These are phyloP conservation scores for Mantis religiosa DNA, from an alignment of 2,888 invertebrate genomes.

Conservation along the genomic window DNA sequence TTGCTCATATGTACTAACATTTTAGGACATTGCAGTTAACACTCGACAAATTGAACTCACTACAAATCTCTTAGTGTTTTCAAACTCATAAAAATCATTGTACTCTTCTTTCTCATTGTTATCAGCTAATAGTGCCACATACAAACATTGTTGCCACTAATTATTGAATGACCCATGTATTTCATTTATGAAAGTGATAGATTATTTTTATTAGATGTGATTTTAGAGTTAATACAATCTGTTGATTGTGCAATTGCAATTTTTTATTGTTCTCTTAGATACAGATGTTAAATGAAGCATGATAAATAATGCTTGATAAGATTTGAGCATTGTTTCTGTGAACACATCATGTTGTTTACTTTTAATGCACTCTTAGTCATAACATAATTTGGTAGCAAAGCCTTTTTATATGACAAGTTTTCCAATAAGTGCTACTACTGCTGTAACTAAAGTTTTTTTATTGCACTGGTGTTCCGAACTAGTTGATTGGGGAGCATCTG, in stretches of 20 bases:
- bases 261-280: not conserved
- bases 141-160: too few species aligned
- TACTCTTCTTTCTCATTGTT: too few species aligned
- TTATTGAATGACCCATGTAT: too few species aligned
- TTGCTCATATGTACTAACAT: too few species aligned
- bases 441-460: not conserved
- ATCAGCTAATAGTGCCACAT: too few species aligned
- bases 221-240: constrained; percentile 1
- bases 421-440: not conserved
- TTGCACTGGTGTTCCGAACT: constrained; percentile 10
- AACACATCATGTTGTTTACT: not conserved
- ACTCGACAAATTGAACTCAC: too few species aligned
- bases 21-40: too few species aligned
- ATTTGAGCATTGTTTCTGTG: not conserved
- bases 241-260: constrained; percentile 14
- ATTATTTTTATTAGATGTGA: constrained; percentile 14
- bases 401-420: constrained; percentile 3
- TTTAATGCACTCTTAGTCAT: not conserved
- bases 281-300: not conserved
- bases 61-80: too few species aligned
- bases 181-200: constrained; percentile 13
- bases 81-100: too few species aligned
- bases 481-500: constrained; percentile 23
- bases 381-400: not conserved
- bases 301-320: not conserved